Base-by-base conservation (phyloP, 2,113 vertebrate species). In the Apaloderma vittatum region DNA sequence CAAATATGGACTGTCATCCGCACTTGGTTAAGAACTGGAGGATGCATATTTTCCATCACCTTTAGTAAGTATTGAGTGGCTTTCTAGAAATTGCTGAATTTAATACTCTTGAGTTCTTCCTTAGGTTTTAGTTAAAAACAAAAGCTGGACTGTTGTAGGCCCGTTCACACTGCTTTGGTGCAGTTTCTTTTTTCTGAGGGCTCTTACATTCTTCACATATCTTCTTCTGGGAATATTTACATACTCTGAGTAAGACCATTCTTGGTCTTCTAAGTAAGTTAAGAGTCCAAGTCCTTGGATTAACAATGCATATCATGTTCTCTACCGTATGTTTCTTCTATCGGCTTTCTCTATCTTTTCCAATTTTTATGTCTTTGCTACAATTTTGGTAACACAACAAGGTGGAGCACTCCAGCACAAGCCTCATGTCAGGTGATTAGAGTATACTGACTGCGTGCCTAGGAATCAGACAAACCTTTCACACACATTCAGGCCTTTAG, bases 401-500 rank as follows among this genome's bases (percentile, higher is more conserved):
- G 4, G 5, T 30, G 17, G 7, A 40, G 3, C 21, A 49, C 46
- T 82, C 21, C 12, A 79, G 10, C 8, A 86, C 4, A 36, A 43
- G 3, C 24, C 7, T 34, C 29, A 30, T 8, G 30, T 4, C 10
- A 37, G 19, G 10, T 6, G 0, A 18, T 57, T 71, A 26, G 24
- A 62, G 8, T 12, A 4, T 45, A 16, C 15, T 72, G 52, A 43
- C 22, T 37, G 12, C 17, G 12, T 32, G 11, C n/a, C 58, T 21
- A 67, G 9, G 20, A 76, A 72, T 23, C 48, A 48, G 15, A 66
- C 6, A 48, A 46, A 27, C 2, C 18, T 62, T 84, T 73, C 27
- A 59, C 6, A 58, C 8, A 58, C 3, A 2, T 5, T 22, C 19
- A n/a, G 1, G 0, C 4, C 18, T 58, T 75, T 37, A 49, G 9